Conservation (phyloP, 1,140 invertebrate species). For the Hylaeus volcanicus region DNA sequence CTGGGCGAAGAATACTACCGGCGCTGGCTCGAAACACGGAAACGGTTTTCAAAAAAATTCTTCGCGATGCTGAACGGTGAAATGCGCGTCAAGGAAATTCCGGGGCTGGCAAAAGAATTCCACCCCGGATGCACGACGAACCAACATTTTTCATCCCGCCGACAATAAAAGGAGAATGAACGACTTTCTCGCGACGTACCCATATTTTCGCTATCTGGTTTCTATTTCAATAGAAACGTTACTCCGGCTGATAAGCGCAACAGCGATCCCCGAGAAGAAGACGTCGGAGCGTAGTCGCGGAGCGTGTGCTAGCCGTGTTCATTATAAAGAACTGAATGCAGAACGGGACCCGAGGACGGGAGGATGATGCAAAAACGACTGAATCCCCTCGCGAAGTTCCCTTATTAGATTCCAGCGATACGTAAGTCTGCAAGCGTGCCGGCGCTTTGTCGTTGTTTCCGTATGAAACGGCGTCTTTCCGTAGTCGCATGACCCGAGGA, state of each 20-base stretch:
- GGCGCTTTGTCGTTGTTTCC: slow-evolving; percentile 66
- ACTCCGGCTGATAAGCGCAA: not conserved
- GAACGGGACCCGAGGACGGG: not conserved
- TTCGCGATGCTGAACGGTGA: not conserved
- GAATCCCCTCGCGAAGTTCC: slow-evolving; percentile 11
- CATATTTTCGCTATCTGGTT: slow-evolving; percentile 30
- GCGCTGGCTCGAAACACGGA: not conserved
- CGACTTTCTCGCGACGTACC: not conserved
- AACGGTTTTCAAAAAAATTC: not conserved
- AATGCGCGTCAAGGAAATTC: not conserved
- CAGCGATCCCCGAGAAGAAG: not conserved
- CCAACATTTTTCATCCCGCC: not conserved
- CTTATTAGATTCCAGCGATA: slow-evolving; percentile 29
- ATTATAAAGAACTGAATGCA: not conserved
- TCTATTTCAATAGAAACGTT: slow-evolving; percentile 29
- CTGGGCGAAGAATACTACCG: not conserved
- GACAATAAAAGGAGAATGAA: slow-evolving; percentile 2
- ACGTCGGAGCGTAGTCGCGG: not conserved
- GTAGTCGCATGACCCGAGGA: slow-evolving; percentile 18
- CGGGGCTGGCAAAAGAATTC: slow-evolving; percentile 12
- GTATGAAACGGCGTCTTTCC: slow-evolving; percentile 34
- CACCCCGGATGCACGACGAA: slow-evolving; percentile 7
- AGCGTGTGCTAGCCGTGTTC: not conserved
- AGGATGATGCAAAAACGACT: not conserved
- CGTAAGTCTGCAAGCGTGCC: slow-evolving; percentile 54